Percentiles rank a stretch among this genome's conserved stretches.
Conservation (phyloP, 2,888 invertebrate genomes). For the Sphaerophoria rueppellii region DNA sequence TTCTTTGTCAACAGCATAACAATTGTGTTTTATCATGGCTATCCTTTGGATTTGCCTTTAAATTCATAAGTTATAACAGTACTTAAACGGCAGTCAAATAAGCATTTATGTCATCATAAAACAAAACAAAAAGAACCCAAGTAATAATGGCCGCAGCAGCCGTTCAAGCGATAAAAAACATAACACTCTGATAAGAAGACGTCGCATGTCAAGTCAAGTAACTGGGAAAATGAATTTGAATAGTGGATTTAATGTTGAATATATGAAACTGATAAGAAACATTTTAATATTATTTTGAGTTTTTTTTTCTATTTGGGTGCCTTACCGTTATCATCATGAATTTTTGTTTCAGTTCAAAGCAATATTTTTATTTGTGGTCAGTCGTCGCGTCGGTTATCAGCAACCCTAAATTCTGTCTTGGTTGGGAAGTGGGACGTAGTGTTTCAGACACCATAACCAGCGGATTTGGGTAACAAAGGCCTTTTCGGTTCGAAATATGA, state of each 20-base stretch:
- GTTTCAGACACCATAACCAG: neutral
- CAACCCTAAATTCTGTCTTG: slow-evolving; percentile 13
- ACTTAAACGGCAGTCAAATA: slow-evolving; percentile 65
- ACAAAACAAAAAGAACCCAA: slow-evolving; percentile 54
- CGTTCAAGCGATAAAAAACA: slow-evolving; percentile 61
- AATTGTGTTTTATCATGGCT: neutral
- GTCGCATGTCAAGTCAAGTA: slow-evolving; percentile 43
- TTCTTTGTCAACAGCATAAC: neutral
- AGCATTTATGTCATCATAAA: slow-evolving; percentile 68
- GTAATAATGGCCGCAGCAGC: slow-evolving; percentile 51
- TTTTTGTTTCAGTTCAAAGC: slow-evolving; percentile 35
- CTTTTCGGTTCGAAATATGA: neutral
- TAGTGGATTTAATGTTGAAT: slow-evolving; percentile 41
- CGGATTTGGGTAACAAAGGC: neutral
- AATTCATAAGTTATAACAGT: slow-evolving; percentile 61
- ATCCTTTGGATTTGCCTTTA: neutral
- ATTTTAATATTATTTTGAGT: slow-evolving; percentile 32
- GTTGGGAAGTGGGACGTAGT: neutral
- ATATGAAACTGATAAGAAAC: slow-evolving; percentile 53
- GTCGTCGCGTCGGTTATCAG: slow-evolving; percentile 11
- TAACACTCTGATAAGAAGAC: slow-evolving; percentile 61
- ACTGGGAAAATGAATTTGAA: slow-evolving; percentile 66
- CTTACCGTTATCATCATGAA: slow-evolving; percentile 48
- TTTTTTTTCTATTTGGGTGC: slow-evolving; percentile 30
- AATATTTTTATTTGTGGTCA: slow-evolving; percentile 33